Evolutionary conservation across 1,140 invertebrate genomes (phyloP).

Genomic region (Apis laboriosa): DNA sequence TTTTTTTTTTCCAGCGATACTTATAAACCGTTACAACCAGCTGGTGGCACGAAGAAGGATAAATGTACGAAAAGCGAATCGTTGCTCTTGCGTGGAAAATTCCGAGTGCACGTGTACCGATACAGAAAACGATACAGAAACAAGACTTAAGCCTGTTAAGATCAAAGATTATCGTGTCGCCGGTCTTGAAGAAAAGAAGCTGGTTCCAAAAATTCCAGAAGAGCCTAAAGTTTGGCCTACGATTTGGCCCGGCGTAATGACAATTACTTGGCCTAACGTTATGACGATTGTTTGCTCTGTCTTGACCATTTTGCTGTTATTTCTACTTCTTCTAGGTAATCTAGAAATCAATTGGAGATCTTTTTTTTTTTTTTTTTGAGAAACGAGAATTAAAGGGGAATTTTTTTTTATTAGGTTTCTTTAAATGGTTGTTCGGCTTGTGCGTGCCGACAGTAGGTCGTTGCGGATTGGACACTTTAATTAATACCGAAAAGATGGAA

Average conservation of each 20-base stretch:
- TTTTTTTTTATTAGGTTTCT: conserved; percentile 29
- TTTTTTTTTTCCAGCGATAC: conserved; percentile 62
- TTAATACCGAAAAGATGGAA: conserved; percentile 25
- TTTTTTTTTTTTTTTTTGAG: no score
- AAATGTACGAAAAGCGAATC: conserved; percentile 73
- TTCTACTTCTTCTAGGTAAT: conserved; percentile 60
- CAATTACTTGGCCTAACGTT: neutral
- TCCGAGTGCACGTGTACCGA: conserved; percentile 77
- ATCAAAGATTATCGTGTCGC: conserved; percentile 77
- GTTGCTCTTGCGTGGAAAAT: conserved; percentile 79
- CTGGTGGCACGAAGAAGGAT: conserved; percentile 76
- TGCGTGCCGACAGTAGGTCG: conserved; percentile 48
- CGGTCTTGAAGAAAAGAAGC: conserved; percentile 72
- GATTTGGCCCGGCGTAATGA: no score
- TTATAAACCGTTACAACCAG: conserved; percentile 75
- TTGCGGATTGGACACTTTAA: conserved; percentile 55
- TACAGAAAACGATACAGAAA: conserved; percentile 33
- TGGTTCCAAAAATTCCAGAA: no score
- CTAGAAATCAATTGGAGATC: neutral
- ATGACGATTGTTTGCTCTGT: conserved; percentile 44
- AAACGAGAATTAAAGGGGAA: neutral
- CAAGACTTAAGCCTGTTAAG: conserved; percentile 68
- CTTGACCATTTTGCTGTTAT: conserved; percentile 34
- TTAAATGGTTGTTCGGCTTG: conserved; percentile 60
- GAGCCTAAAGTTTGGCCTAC: no score